A percentile compares a stretch with the other conserved stretches of the same genome.
These are phyloP conservation scores for Acanthornis magna DNA, from an alignment of 2,797 vertebrate species.

Conservation along the genomic window DNA sequence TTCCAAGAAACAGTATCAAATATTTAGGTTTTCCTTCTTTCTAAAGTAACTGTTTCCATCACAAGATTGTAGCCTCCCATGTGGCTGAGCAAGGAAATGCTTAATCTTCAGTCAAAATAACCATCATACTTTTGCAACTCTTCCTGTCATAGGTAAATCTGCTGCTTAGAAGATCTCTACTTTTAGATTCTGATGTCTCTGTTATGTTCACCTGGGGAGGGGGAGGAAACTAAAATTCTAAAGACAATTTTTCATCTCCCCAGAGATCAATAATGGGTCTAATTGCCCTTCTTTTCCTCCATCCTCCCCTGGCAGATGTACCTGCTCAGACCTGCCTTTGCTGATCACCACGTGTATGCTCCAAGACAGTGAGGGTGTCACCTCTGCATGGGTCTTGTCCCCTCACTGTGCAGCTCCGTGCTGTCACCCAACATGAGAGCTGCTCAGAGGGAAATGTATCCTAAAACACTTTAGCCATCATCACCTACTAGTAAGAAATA, in stretches of 20 bases:
- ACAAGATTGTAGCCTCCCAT: not conserved
- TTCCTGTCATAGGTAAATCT: not conserved
- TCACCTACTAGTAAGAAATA: not conserved
- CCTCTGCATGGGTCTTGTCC: accelerated
- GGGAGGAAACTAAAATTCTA: accelerated
- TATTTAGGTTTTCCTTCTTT: not conserved
- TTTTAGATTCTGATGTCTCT: not conserved
- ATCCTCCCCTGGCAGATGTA: not conserved
- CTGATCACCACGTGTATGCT: accelerated
- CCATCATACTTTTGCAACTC: not conserved
- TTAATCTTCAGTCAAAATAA: not conserved
- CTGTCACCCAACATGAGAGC: not conserved
- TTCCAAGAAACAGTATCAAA: not conserved
- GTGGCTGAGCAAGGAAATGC: not conserved
- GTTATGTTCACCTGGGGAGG: not conserved
- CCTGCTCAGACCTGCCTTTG: not conserved
- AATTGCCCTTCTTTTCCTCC: not conserved
- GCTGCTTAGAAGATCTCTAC: not conserved
- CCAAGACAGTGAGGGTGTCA: accelerated
- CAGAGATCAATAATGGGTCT: not conserved
- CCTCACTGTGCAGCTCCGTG: not conserved
- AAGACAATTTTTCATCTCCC: not conserved
- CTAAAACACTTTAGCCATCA: not conserved
- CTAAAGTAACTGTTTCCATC: not conserved
- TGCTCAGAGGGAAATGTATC: not conserved